Base-by-base conservation (phyloP, 2,888 invertebrate species). In the Octodonta nipae region DNA sequence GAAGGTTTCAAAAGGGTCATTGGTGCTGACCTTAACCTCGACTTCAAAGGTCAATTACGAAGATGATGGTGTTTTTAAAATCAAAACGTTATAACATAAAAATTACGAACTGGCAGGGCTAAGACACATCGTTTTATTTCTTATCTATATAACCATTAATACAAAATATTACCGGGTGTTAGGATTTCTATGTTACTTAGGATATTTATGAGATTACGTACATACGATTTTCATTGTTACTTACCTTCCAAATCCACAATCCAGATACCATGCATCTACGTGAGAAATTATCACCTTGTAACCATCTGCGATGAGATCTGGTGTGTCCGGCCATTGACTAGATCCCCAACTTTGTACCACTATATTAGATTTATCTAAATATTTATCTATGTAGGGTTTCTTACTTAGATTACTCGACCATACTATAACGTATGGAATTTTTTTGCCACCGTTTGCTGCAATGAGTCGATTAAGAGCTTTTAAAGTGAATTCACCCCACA, bases 201-300 rank as follows among this genome's bases (percentile, higher is more conserved):
- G n/a, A n/a, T n/a, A n/a, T n/a, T n/a, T n/a, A n/a, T n/a, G n/a
- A n/a, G n/a, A n/a, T n/a, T n/a, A n/a, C n/a, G n/a, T n/a, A n/a
- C n/a, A n/a, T n/a, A n/a, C n/a, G n/a, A n/a, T n/a, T n/a, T n/a
- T n/a, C n/a, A n/a, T n/a, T n/a, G n/a, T 15, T 5, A 30, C 38
- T 41, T 22, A 43, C 43, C 43, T 39, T 1, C 84, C 85, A 56
- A 82, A 85, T 1, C 87, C 87, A 54, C 86, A 87, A 58, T 87
- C 86, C 43, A 87, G 66, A 61, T 86, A 87, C 83, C 84, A 84
- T 3, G 84, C 83, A 56, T 87, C 86, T 33, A 85, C 85, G 60
- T 87, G 86, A 10, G 85, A 85, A 35, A 86, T 61, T 34, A 88
- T 76, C 30, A 84, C 67, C 34, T 77, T 72, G 60, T 76, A 86